Conservation (phyloP, 2,888 invertebrate species). For the Drosophila trichaetosa region DNA sequence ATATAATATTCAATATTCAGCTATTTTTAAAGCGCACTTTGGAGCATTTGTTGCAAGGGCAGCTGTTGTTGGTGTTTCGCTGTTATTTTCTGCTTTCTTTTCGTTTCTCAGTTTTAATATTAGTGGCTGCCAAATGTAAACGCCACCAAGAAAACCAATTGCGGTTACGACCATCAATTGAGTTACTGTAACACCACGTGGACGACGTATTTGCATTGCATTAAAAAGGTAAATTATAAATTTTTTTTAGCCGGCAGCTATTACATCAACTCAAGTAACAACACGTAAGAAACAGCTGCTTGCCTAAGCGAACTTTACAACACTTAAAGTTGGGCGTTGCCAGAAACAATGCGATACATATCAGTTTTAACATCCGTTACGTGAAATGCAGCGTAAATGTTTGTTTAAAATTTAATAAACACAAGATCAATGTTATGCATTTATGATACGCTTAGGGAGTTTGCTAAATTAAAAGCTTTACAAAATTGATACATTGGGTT, state of each 20-base stretch:
- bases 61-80: constrained; percentile 19
- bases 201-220: constrained; percentile 84
- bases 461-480: background rate
- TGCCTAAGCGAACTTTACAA: constrained; percentile 6
- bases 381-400: background rate
- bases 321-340: constrained; percentile 40
- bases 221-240: constrained; percentile 11
- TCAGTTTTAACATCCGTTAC: constrained; percentile 1
- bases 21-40: constrained; percentile 53
- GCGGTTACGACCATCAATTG: constrained; percentile 84
- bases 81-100: constrained; percentile 27
- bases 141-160: constrained; percentile 83
- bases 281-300: constrained; percentile 32
- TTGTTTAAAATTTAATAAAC: constrained; percentile 1
- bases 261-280: constrained; percentile 48
- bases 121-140: constrained; percentile 85
- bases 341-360: constrained; percentile 7
- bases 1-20: background rate
- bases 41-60: constrained; percentile 8
- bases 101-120: constrained; percentile 77
- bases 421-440: background rate
- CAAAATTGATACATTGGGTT: background rate
- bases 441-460: background rate
- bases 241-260: constrained; percentile 30
- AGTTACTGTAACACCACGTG: constrained; percentile 81